A percentile compares a stretch with the other conserved stretches of the same genome.
Conservation (phyloP, 2,113 vertebrate species). For the Phylloscopus trochiloides region DNA sequence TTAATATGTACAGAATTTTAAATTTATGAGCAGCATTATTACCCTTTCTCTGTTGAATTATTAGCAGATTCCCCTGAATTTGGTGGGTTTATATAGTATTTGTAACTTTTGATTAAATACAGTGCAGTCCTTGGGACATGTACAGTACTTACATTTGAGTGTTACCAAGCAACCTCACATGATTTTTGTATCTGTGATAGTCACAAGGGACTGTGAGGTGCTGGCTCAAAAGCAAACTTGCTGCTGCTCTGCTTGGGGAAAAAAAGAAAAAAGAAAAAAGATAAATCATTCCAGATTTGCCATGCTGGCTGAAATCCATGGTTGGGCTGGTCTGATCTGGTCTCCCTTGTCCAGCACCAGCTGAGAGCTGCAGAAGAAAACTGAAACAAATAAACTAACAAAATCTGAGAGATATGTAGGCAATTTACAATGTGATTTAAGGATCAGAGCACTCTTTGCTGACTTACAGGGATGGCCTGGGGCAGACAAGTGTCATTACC, state of each 20-base stretch:
- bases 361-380: background rate
- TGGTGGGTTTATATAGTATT: conserved; percentile 33
- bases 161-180: conserved; percentile 37
- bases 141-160: background rate
- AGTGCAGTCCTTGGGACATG: background rate
- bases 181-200: conserved; percentile 3
- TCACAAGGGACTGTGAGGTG: background rate
- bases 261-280: background rate
- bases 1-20: conserved; percentile 12
- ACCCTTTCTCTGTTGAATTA: conserved; percentile 9
- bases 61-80: conserved; percentile 30
- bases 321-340: background rate
- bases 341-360: background rate
- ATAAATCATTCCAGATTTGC: conserved; percentile 3
- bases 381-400: conserved; percentile 5
- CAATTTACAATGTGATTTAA: background rate
- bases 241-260: background rate
- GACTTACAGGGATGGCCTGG: background rate
- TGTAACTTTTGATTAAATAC: conserved; percentile 36
- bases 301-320: background rate
- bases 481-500: background rate
- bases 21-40: conserved; percentile 25
- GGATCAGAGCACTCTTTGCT: background rate
- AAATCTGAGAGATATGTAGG: background rate
- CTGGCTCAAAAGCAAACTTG: conserved; percentile 8